Base-by-base conservation (phyloP, 23 tunicate genomes). In the Clavelina lepadiformis region DNA sequence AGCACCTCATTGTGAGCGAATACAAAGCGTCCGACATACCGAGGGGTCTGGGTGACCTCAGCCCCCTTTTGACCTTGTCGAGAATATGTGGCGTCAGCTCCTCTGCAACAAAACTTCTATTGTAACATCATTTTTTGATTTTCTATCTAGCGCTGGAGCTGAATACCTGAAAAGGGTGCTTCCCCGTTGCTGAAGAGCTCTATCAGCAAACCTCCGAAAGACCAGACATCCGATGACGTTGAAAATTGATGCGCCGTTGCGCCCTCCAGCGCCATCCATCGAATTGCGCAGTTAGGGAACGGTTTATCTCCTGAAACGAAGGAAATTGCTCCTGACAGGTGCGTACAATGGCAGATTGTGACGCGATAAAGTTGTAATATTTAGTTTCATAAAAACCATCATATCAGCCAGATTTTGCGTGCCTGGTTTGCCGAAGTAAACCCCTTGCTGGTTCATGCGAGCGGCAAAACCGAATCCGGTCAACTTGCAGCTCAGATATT, bases 241-340 rank as follows among this genome's bases (percentile, higher is more conserved):
- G 88, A 81, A 65, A 63, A 81, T 56, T 69, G 32, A 32, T 69
- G 68, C 5, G 65, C 59, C 46, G 29, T 28, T 1, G 74, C 68
- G 19, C 67, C 74, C 35, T 81, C 88, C 3, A 58, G 34, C 49
- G 88, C 70, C 80, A 81, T 72, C 88, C 88, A 81, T 2, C 88
- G 79, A 33, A 38, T 24, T 34, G 22, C 45, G 3, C 28, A 22
- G 8, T 25, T 20, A 4, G 15, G 36, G 30, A 45, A 35, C 20
- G 68, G 50, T 6, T 6, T 13, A 21, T 63, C 68, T 19, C 38
- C 68, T 63, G 22, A 25, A 21, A 7, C 29, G 6, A 18, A 58
- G 22, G 31, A 28, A n/a, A n/a, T n/a, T n/a, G n/a, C n/a, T n/a
- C n/a, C n/a, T n/a, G n/a, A n/a, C n/a, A n/a, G n/a, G n/a, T 44